These are phyloP conservation scores for Ochropacha duplaris DNA, from an alignment of 2,888 invertebrate genomes.

Conservation along the genomic window DNA sequence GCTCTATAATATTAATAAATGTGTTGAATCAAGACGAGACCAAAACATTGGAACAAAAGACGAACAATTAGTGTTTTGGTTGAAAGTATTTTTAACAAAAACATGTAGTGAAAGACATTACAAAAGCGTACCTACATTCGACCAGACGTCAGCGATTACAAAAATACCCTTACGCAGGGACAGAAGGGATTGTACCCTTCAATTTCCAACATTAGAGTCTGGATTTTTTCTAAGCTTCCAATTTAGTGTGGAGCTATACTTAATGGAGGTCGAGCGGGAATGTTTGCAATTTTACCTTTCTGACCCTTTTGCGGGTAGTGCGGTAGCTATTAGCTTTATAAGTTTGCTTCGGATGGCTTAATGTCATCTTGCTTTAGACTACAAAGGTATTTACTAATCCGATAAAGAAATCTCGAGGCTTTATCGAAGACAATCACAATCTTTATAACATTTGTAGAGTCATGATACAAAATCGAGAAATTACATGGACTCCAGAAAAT, in stretches of 20 bases:
- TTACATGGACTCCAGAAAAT: no score
- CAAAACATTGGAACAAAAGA: neutral
- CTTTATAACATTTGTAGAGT: neutral
- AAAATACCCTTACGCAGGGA: conserved; percentile 29
- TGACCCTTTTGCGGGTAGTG: conserved; percentile 17
- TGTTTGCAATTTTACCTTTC: conserved; percentile 37
- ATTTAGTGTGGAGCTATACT: conserved; percentile 30
- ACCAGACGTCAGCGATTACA: conserved; percentile 27
- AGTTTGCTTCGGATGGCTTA: conserved; percentile 15
- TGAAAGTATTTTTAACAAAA: neutral
- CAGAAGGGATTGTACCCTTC: conserved; percentile 33
- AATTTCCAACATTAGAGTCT: conserved; percentile 35
- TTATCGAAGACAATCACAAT: neutral
- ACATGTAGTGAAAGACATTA: conserved; percentile 10
- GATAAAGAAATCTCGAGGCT: conserved; percentile 1
- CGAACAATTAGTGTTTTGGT: neutral
- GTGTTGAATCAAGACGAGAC: no score
- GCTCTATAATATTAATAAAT: neutral
- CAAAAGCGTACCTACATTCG: conserved; percentile 18
- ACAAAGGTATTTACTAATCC: conserved; percentile 1
- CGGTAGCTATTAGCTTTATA: conserved; percentile 21
- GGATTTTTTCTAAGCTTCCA: conserved; percentile 38
- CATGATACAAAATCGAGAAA: neutral
- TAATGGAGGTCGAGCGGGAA: conserved; percentile 29
- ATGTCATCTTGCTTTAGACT: conserved; percentile 11